Evolutionary conservation across 1,140 invertebrate species (phyloP), one percentile per base, ranked within the genome.

Genomic region (Drosophila melanica): DNA sequence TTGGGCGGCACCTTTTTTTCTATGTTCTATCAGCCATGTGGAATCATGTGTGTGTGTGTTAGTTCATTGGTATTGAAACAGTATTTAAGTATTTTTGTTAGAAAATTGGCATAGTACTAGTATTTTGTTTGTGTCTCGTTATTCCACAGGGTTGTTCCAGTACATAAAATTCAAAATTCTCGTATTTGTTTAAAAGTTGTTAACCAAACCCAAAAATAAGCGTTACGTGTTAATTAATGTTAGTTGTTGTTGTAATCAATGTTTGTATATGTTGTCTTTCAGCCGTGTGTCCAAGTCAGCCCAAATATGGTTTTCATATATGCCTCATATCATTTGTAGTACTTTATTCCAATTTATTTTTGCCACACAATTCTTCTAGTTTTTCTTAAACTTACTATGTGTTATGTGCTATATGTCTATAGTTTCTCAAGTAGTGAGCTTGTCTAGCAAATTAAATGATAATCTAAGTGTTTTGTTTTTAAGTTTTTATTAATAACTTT

Each of bases 231-330:
- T 79, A 70, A 55, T 77, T 54, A 81, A 70, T 89, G 84, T 89
- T 89, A 77, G 85, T 89, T 89, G 84, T 89, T 89, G 84, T 89
- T 89, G 84, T 89, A 74, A 75, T 84, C 53, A 80, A 69, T 85
- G 81, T 85, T 80, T 89, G 79, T 89, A 78, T 62, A 57, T 84
- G 84, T 90, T 89, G 77, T 89, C 60, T 79, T 60, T 64, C 84
- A 74, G 65, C 58, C 65, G 71, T 87, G 64, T 76, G 71, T 79
- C 42, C 12, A 54, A 69, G 50, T 60, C 55, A 57, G 55, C 51
- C 68, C 48, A 69, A 79, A 57, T 30, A 68, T 69, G n/a, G 45
- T 65, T 58, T 54, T 63, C 65, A 77, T 73, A 37, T 70, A 55
- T 68, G 79, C 65, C 66, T 80, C 69, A 66, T 62, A 74, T 87